Evolutionary conservation across 2,888 invertebrate genomes (phyloP), one percentile per base, ranked within the genome.

Genomic region (Andrena camellia): DNA sequence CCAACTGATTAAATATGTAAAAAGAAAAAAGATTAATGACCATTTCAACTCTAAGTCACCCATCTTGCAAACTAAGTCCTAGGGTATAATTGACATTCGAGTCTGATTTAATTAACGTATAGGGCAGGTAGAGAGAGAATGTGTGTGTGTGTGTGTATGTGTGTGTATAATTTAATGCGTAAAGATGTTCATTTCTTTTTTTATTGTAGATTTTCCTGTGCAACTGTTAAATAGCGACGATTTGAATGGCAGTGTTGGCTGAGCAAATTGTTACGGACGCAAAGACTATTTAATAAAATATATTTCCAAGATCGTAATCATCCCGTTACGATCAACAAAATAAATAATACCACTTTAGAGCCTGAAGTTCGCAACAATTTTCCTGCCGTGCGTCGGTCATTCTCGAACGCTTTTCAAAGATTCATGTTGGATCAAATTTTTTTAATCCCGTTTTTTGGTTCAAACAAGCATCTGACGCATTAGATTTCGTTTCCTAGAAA

Each of bases 11-110:
- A 54, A 73, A 79, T n/a, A 7, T 83, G 73, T 83, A 77, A 86
- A 78, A 83, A 63, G 10, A 26, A 57, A 54, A 52, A 54, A 54
- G 54, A 69, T 75, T 67, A 81, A 79, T 69, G 64, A 85, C 74
- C 81, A 85, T 84, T 85, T 88, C 83, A 86, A 88, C 81, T 91
- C 91, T 90, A 90, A 92, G 90, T 90, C 91, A 91, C 86, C 84
- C 87, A 88, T 87, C 75, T 89, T 87, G 84, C 83, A 87, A 90
- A 87, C 86, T 83, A 87, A 91, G 87, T 90, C 87, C 64, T 88
- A 89, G 81, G 7, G 23, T 83, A 60, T 80, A 88, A 85, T 67
- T 78, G 48, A 72, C 83, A 64, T 78, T 77, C 69, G 84, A 88
- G 88, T 88, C 84, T 88, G 84, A 86, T 83, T 82, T 76, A 85